Percentiles rank a stretch among this genome's conserved stretches.
phyloP scores from a whole-genome alignment of 2,888 invertebrate species.

The Pheosia gnoma region DNA sequence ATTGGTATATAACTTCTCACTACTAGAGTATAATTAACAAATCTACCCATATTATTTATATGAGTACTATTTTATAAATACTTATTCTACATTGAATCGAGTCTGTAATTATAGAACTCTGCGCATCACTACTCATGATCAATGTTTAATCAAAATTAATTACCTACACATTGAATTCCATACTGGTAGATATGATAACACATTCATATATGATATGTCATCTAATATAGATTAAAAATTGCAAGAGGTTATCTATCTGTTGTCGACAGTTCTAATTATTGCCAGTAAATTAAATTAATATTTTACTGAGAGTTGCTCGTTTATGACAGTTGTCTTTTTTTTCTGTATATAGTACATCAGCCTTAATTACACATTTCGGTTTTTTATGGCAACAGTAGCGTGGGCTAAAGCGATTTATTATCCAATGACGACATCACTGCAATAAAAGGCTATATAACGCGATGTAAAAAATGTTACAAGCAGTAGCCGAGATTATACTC shows the following conservation, averaged over 20 bases:
- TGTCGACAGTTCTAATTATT: background rate
- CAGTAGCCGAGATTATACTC: constrained; percentile 25
- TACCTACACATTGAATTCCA: background rate
- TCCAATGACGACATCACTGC: constrained; percentile 11
- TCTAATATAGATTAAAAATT: background rate
- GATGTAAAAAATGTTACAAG: constrained; percentile 22
- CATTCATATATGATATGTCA: background rate
- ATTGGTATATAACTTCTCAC: too few relatives aligned
- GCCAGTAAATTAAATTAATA: constrained; percentile 2
- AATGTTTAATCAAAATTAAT: background rate
- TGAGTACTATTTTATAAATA: too few relatives aligned
- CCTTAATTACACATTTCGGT: constrained; percentile 10
- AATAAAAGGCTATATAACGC: constrained; percentile 20
- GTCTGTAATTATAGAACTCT: background rate
- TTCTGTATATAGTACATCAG: constrained; percentile 15
- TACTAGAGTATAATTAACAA: too few relatives aligned
- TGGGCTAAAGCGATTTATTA: constrained; percentile 9
- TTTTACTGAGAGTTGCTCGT: constrained; percentile 16
- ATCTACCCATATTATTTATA: too few relatives aligned
- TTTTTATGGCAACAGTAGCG: constrained; percentile 17
- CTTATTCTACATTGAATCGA: too few relatives aligned
- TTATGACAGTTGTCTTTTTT: constrained; percentile 7
- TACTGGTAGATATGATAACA: constrained; percentile 12
- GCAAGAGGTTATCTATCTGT: background rate
- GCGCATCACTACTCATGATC: constrained; percentile 2